A percentile compares a stretch with the other conserved stretches of the same genome.
Evolutionary conservation across 2,888 invertebrate species (phyloP).

Genomic region (Polyommatus icarus): DNA sequence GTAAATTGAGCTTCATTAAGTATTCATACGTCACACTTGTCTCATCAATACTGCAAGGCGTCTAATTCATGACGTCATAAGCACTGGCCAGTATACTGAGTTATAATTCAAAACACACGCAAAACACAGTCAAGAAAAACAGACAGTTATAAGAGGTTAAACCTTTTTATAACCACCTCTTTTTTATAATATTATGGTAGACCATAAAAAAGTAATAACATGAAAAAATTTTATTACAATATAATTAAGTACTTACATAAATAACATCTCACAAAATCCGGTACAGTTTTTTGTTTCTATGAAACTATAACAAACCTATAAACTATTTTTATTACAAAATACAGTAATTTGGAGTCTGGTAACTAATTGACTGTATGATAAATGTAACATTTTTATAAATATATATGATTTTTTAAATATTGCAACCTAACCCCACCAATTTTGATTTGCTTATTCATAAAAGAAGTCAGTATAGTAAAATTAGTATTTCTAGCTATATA

Average conservation of each 20-base stretch:
- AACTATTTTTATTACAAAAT: no score
- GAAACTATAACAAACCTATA: background rate
- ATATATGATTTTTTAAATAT: background rate
- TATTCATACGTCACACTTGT: no score
- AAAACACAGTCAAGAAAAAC: background rate
- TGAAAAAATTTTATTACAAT: background rate
- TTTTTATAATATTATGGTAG: no score
- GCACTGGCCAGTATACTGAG: background rate
- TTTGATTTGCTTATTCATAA: background rate
- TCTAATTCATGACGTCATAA: background rate
- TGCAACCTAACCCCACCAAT: background rate
- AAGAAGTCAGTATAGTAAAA: background rate
- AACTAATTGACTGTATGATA: no score
- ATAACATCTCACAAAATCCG: background rate
- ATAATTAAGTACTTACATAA: background rate
- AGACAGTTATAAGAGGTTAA: background rate
- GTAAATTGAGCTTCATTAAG: no score
- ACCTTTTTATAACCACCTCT: no score
- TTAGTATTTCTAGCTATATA: background rate
- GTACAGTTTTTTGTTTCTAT: background rate
- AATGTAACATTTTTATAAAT: no score
- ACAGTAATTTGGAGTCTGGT: no score
- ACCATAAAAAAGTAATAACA: background rate
- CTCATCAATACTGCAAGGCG: background rate
- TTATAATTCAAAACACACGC: background rate